Evolutionary conservation across 2,888 invertebrate genomes (phyloP), one percentile per base, ranked within the genome.

Genomic region (Acheta domesticus): DNA sequence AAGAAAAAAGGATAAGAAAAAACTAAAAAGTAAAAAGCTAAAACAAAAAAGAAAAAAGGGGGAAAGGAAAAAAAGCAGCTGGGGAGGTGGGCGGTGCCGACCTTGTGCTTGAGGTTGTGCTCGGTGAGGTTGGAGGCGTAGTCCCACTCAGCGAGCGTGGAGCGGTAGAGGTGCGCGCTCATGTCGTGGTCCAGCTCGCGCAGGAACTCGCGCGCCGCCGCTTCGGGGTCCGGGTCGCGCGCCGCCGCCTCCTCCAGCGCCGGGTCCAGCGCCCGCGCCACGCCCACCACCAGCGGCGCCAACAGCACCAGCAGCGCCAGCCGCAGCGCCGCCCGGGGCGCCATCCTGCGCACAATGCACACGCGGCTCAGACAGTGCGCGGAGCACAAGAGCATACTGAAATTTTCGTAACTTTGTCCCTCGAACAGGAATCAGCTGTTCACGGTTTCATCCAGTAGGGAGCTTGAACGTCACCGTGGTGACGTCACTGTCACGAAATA

Each of bases 51-150:
- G n/a, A n/a, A n/a, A n/a, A n/a, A n/a, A n/a, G n/a, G n/a, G n/a
- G n/a, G n/a, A n/a, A n/a, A n/a, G n/a, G n/a, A n/a, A n/a, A n/a
- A n/a, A n/a, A n/a, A n/a, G n/a, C n/a, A n/a, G n/a, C n/a, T n/a
- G n/a, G 36, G 36, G 1, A 36, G 36, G 36, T 36, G 36, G 36
- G 36, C 4, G 36, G 4, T 1, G 8, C 36, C 36, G 36, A 90
- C 87, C 86, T 90, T 89, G 19, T 84, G 85, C 50, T 90, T 89
- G 79, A 93, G 89, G 86, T 92, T 95, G 80, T 90, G 91, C 78
- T 93, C 91, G 0, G 93, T 95, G 76, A 95, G 90, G 85, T 95
- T 93, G 0, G 94, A 92, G 0, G 91, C 92, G 85, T 94, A 94
- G 0, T 88, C 90, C 95, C 95, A 95, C 80, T 91, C 89, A 0